These are phyloP conservation scores for Isichthys henryi DNA, from an alignment of 2,113 vertebrate genomes.

Conservation along the genomic window DNA sequence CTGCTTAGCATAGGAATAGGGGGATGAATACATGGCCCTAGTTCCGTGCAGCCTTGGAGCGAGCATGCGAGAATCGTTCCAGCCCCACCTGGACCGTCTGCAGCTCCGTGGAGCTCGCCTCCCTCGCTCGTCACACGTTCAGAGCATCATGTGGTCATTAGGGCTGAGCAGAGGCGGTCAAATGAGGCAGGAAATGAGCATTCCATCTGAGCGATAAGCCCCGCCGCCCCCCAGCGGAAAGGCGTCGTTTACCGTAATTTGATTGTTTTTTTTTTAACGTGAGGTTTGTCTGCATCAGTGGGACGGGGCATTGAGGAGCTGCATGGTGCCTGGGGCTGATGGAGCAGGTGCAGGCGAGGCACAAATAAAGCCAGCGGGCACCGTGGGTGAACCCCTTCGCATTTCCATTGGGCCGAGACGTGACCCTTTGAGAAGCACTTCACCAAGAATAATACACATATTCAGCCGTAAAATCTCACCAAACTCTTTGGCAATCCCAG, in stretches of 20 bases:
- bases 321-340: not conserved
- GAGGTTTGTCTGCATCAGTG: conserved; percentile 20
- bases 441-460: not conserved
- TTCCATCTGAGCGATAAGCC: conserved; percentile 24
- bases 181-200: conserved; percentile 33
- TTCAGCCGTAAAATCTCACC: not conserved
- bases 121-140: not conserved
- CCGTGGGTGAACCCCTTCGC: not conserved
- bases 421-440: not conserved
- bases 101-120: not conserved
- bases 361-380: not conserved
- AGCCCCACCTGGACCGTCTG: not conserved
- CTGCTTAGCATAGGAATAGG: not conserved
- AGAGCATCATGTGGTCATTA: conserved; percentile 6
- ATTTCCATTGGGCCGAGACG: not conserved
- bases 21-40: not conserved
- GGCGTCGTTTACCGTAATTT: conserved; percentile 27
- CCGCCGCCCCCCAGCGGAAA: conserved; percentile 23
- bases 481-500: not conserved
- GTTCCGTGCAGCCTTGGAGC: not conserved
- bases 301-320: not conserved
- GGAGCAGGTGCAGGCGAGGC: not conserved
- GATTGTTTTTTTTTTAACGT: conserved; percentile 28
- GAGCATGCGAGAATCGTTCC: not conserved
- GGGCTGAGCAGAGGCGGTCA: conserved; percentile 14